Evolutionary conservation across 2,797 vertebrate species (phyloP).

Genomic region (Gymnoscopelus braueri): DNA sequence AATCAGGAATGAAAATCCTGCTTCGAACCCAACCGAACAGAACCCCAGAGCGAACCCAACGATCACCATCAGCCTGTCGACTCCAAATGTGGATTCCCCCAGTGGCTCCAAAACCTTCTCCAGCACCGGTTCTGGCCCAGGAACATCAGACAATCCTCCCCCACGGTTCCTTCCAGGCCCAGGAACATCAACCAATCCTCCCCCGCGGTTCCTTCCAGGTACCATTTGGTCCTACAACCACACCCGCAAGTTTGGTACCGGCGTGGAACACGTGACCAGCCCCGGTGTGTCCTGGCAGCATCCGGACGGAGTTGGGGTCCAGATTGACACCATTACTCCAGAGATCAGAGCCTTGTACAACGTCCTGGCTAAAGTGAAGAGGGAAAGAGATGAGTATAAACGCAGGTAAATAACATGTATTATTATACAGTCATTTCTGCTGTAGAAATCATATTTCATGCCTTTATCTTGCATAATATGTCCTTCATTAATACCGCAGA

Average conservation of each 20-base stretch:
- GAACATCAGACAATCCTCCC: slow-evolving; percentile 70
- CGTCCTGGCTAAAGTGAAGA: slow-evolving; percentile 96
- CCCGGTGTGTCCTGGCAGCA: slow-evolving; percentile 94
- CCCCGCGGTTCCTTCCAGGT: slow-evolving; percentile 88
- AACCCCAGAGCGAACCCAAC: slow-evolving; percentile 61
- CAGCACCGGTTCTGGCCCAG: slow-evolving; percentile 49
- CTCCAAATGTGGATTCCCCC: slow-evolving; percentile 76
- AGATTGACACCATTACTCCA: slow-evolving; percentile 96
- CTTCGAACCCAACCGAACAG: slow-evolving; percentile 41
- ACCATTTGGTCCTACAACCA: slow-evolving; percentile 97
- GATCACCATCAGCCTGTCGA: slow-evolving; percentile 76
- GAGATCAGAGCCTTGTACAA: slow-evolving; percentile 98
- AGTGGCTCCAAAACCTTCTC: slow-evolving; percentile 58
- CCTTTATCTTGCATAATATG: no score
- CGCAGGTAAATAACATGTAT: slow-evolving; percentile 85
- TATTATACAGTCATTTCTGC: not conserved
- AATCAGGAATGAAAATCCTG: slow-evolving; percentile 44
- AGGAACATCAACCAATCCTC: slow-evolving; percentile 66
- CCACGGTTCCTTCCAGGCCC: slow-evolving; percentile 88
- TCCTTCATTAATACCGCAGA: no score
- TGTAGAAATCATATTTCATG: no score
- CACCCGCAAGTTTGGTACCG: slow-evolving; percentile 84
- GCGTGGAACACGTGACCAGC: slow-evolving; percentile 87
- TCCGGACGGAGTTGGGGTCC: slow-evolving; percentile 95
- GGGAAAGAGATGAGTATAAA: slow-evolving; percentile 96